Percentiles rank a stretch among this genome's conserved stretches.
phyloP scores from a whole-genome alignment of 2,113 vertebrate genomes.

The Microtus oregoni region DNA sequence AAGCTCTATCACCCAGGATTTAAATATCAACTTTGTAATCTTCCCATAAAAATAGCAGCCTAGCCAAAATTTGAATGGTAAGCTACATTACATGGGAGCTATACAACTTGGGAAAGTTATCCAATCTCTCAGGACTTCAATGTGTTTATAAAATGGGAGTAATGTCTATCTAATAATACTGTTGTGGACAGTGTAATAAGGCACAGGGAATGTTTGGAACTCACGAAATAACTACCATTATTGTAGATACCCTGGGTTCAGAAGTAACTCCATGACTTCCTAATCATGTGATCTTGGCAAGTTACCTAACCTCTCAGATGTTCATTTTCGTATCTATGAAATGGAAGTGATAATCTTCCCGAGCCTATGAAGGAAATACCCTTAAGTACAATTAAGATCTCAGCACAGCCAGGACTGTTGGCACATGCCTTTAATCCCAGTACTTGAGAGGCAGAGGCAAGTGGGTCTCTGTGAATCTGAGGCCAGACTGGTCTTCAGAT shows the following conservation, averaged over 20 bases:
- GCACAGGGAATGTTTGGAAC: background rate
- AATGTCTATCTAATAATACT: conserved; percentile 22
- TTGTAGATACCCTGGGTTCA: background rate
- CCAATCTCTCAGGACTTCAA: background rate
- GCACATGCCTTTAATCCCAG: background rate
- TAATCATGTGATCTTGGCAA: background rate
- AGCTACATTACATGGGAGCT: background rate
- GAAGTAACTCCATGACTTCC: background rate
- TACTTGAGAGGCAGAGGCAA: background rate
- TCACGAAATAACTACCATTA: conserved; percentile 22
- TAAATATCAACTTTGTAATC: background rate
- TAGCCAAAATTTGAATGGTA: conserved; percentile 51
- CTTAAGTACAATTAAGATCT: conserved; percentile 32
- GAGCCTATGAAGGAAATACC: background rate
- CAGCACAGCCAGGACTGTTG: background rate
- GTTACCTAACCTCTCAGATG: background rate
- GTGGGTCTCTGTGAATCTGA: background rate
- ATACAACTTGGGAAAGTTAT: conserved; percentile 11
- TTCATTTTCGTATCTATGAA: conserved; percentile 38
- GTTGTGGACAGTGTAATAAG: background rate
- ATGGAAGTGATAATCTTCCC: background rate
- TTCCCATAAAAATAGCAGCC: conserved; percentile 6
- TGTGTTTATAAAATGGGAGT: background rate
- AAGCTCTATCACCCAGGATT: background rate
- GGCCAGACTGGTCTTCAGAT: background rate